phyloP scores from a whole-genome alignment of 2,113 vertebrate species.

The Rhinopomastus cyanomelas region DNA sequence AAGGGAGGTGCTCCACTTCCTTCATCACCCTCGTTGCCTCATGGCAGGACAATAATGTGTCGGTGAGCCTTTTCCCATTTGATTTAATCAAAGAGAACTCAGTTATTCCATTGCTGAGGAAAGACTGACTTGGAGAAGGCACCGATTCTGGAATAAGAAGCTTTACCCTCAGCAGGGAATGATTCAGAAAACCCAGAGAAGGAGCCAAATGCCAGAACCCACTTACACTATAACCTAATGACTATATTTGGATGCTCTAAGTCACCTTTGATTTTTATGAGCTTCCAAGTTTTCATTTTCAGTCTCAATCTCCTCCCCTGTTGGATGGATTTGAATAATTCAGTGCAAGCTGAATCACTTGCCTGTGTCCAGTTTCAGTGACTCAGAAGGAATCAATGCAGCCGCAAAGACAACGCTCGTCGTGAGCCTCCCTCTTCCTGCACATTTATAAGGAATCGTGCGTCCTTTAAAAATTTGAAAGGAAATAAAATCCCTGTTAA shows the following conservation, averaged over 20 bases:
- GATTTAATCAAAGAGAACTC: neutral
- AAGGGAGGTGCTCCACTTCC: too few species aligned
- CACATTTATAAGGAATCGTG: neutral
- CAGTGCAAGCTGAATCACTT: slow-evolving; percentile 5
- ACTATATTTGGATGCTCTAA: slow-evolving; percentile 47
- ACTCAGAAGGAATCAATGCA: slow-evolving; percentile 25
- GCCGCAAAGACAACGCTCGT: neutral
- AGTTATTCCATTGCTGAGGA: neutral
- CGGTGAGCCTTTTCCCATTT: neutral
- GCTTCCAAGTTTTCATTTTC: slow-evolving; percentile 7
- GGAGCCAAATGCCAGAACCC: slow-evolving; percentile 22
- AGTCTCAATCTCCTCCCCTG: neutral
- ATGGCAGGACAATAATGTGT: neutral
- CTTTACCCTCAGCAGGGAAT: neutral
- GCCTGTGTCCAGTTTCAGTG: slow-evolving; percentile 6
- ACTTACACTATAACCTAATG: neutral
- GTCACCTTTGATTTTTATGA: slow-evolving; percentile 44
- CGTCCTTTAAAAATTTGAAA: neutral
- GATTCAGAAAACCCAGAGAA: slow-evolving; percentile 46
- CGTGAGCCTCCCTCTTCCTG: neutral
- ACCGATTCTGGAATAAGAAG: neutral
- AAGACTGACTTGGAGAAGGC: neutral
- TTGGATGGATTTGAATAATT: slow-evolving; percentile 26
- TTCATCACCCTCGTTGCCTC: neutral
- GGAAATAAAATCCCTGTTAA: neutral